phyloP scores from a whole-genome alignment of 2,888 invertebrate species.

The Dione juno region DNA sequence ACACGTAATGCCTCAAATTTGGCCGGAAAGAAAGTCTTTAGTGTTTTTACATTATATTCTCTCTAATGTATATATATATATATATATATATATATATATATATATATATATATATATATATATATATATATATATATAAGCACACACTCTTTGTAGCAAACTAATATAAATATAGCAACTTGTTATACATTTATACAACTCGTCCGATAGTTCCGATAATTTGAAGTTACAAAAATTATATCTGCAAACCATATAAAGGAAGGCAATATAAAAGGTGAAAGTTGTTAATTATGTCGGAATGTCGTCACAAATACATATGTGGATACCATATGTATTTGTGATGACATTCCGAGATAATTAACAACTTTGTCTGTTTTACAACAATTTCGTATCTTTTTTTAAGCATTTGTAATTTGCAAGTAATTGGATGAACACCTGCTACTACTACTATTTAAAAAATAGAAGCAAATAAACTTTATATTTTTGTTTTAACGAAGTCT shows the following conservation, averaged over 20 bases:
- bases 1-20: not conserved
- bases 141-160: no score
- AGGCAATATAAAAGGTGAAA: not conserved
- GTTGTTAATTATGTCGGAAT: not conserved
- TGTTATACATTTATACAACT: no score
- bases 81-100: no score
- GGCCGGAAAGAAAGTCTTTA: not conserved
- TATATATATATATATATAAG: no score
- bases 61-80: no score
- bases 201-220: no score
- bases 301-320: not conserved
- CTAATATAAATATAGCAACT: no score
- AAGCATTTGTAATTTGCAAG: not conserved
- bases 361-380: not conserved
- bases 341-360: no score
- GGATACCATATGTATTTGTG: no score
- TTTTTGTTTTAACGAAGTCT: not conserved
- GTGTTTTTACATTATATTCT: not conserved
- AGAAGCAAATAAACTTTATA: not conserved
- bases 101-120: no score
- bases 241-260: not conserved
- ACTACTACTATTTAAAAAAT: no score
- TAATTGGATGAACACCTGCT: not conserved
- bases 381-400: not conserved
- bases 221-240: not conserved